Conservation (phyloP, 2,113 vertebrate species). For the Pachyramphus minor region DNA sequence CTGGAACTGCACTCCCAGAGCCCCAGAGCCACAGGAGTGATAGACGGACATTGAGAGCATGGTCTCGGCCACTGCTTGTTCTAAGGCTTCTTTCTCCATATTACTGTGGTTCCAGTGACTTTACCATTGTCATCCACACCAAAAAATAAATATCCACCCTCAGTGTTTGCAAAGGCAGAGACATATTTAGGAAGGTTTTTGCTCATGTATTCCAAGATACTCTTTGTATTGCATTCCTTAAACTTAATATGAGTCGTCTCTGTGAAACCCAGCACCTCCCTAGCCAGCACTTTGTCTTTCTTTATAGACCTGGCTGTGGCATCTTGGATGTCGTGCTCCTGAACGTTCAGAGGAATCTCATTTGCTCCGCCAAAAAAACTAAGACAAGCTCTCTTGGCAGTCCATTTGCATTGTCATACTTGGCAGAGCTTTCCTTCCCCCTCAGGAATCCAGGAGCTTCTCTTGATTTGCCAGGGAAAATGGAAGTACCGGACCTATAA, state of each 20-base stretch:
- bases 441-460: neutral
- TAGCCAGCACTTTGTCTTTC: neutral
- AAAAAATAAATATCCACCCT: constrained; percentile 50
- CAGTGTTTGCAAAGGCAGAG: constrained; percentile 59
- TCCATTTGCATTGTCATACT: neutral
- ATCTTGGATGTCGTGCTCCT: neutral
- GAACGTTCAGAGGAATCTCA: neutral
- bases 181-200: constrained; percentile 44
- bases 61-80: neutral
- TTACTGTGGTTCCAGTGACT: constrained; percentile 19
- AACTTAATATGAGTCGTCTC: constrained; percentile 49
- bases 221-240: neutral
- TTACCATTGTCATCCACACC: constrained; percentile 29
- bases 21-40: neutral
- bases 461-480: neutral
- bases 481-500: neutral
- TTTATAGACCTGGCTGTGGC: neutral
- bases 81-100: neutral
- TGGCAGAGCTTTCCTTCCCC: neutral
- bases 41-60: neutral
- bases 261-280: constrained; percentile 45
- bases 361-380: neutral
- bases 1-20: neutral
- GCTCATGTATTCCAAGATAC: neutral
- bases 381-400: neutral